These are phyloP conservation scores for Sciurus carolinensis DNA, from an alignment of 2,797 vertebrate genomes.

Conservation along the genomic window DNA sequence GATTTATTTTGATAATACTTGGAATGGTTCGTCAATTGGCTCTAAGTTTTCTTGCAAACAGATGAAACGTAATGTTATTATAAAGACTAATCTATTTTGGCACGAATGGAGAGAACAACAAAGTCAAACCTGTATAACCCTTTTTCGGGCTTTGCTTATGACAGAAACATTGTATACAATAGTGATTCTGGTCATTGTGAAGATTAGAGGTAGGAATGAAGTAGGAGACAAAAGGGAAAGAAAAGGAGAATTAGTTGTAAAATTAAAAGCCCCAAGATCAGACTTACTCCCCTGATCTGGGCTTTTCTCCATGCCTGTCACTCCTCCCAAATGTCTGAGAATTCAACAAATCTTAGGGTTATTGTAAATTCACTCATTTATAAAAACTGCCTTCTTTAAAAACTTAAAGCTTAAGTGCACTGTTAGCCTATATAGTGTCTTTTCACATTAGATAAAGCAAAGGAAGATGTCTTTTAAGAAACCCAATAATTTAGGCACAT, in stretches of 20 bases:
- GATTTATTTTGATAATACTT: constrained; percentile 55
- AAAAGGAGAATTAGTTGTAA: not conserved
- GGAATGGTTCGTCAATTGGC: constrained; percentile 28
- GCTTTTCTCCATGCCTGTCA: not conserved
- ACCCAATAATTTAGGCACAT: not conserved
- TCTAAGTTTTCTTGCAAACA: not conserved
- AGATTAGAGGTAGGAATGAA: not conserved
- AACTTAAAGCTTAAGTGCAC: not conserved
- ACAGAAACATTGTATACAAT: not conserved
- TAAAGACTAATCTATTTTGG: not conserved
- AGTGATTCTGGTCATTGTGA: constrained; percentile 37
- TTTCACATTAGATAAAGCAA: not conserved
- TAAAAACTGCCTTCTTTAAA: not conserved
- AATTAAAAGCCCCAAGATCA: not conserved
- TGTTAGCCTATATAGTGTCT: too few relatives aligned
- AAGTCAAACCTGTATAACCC: constrained; percentile 1
- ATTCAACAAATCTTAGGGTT: not conserved
- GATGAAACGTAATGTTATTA: not conserved
- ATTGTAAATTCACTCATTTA: not conserved
- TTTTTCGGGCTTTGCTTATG: not conserved
- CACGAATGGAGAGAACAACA: not conserved
- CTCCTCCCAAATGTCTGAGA: not conserved
- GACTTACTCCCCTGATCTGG: not conserved
- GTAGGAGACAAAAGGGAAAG: not conserved
- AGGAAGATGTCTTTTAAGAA: not conserved